Base-by-base conservation (phyloP, 2,797 vertebrate species). In the Saguinus oedipus region DNA sequence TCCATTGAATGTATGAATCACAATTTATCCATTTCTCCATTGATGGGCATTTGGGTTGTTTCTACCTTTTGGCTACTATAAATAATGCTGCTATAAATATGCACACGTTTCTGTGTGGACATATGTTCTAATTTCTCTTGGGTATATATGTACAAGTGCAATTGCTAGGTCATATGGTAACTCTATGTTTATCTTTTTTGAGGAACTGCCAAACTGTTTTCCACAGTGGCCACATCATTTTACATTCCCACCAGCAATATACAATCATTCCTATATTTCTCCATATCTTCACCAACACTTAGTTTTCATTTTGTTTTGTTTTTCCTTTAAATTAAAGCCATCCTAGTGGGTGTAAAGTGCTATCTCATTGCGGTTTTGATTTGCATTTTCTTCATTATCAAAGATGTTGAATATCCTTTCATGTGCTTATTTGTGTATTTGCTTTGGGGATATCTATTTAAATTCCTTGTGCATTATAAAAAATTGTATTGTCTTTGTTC, bases 301-400 rank as follows among this genome's bases (percentile, higher is more conserved):
- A 46, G 15, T 79, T 87, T 84, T 33, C 33, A 46, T 68, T 81
- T 70, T 80, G 44, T 50, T 68, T 81, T n/a, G 14, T n/a, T 61
- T 93, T 70, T 83, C 2, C 33, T 93, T 85, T 44, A 86, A 78
- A 72, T 55, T 76, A 85, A 86, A 86, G 36, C 36, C 27, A 76
- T 61, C 44, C 39, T 70, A 86, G 48, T 36, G 24, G 26, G 26
- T 68, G 12, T 75, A 46, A 74, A 44, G 27, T 79, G 36, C 27
- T 55, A 46, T 19, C 13, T 70, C 15, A 7, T 15, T 82, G 1
- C 82, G 39, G 57, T 72, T 96, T 90, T 87, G 50, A 89, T 86
- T 95, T 96, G 30, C 79, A 76, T 89, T 92, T 89, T 93, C 70
- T 93, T 91, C 82, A 80, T 39, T 64, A 88, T 6, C 26, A 64